Evolutionary conservation across 1,140 invertebrate genomes (phyloP).

Genomic region (Lordiphosa clarofinis): DNA sequence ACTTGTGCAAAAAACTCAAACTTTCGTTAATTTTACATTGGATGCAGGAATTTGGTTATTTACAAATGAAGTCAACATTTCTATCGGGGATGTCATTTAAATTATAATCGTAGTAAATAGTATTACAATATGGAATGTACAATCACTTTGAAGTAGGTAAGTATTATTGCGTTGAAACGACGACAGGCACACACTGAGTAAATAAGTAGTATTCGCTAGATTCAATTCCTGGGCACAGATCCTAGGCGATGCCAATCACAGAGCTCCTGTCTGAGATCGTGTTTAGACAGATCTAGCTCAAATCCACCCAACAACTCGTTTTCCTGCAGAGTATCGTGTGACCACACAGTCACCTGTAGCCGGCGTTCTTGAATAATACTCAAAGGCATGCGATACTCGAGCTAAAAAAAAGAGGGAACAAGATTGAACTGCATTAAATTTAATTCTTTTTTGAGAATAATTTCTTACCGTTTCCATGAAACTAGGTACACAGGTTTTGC

Average conservation of each 20-base stretch:
- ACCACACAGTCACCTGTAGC: slow-evolving; percentile 96
- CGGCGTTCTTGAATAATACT: slow-evolving; percentile 88
- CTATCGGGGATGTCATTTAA: too few species aligned
- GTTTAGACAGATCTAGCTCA: slow-evolving; percentile 85
- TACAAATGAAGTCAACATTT: too few species aligned
- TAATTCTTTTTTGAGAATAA: too few species aligned
- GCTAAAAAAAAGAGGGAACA: slow-evolving; percentile 80
- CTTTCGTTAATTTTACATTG: too few species aligned
- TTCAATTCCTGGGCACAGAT: slow-evolving; percentile 80
- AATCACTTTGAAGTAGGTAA: slow-evolving; percentile 70
- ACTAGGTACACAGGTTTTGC: slow-evolving; percentile 94
- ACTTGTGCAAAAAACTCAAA: too few species aligned
- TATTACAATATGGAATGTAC: slow-evolving; percentile 60
- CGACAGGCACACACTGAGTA: slow-evolving; percentile 59
- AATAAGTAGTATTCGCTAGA: slow-evolving; percentile 33
- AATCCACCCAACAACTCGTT: slow-evolving; percentile 96
- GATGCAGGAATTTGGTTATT: too few species aligned
- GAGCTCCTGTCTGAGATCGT: slow-evolving; percentile 88
- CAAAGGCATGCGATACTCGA: slow-evolving; percentile 92
- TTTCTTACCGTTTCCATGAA: slow-evolving; percentile 97
- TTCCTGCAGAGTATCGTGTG: slow-evolving; percentile 96
- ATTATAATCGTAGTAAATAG: too few species aligned
- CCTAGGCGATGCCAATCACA: slow-evolving; percentile 89
- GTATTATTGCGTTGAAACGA: slow-evolving; percentile 65
- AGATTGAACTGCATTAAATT: too few species aligned